Base-by-base conservation (phyloP, 1,140 invertebrate species). In the Parapsyche elsis region DNA sequence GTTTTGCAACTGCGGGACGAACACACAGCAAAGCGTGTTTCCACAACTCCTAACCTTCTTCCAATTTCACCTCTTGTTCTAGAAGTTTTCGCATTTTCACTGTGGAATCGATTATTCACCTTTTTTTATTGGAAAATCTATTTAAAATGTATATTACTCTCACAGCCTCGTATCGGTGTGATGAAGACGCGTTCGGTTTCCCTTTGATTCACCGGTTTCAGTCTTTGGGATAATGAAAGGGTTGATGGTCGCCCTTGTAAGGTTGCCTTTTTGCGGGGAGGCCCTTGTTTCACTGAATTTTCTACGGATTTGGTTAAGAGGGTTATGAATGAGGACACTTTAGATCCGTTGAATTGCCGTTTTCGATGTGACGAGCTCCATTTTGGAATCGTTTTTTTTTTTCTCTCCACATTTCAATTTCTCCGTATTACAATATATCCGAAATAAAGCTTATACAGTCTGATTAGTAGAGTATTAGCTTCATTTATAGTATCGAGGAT, bases 321-420 rank as follows among this genome's bases (percentile, higher is more conserved):
- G 64, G 64, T 67, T 67, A 67, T 30, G 64, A 67, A 67, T 67
- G 64, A 67, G 64, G 64, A 67, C 64, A 67, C 64, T 67, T 67
- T 61, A 21, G 57, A 0, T 19, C 16, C 57, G 16, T 61, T 26
- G 23, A 26, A 67, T 26, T 67, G 64, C 23, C 64, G 23, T 67
- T 67, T 67, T 67, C 64, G 21, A 67, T 30, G 24, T 26, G 9
- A 67, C 10, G 23, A 12, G 9, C 10, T 26, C 21, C 5, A 2
- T 24, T 67, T 24, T 26, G 12, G 9, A 30, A 67, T 64, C 21
- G 14, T 10, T 9, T 67, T 26, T 67, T 67, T 14, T 67, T 26
- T 23, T 26, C 24, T 2, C 24, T 4, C 30, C 30, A 7, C 1
- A 38, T 38, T 38, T 38, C 7, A 38, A n/a, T n/a, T n/a, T 38